Percentiles rank a stretch among this genome's conserved stretches.
phyloP scores from a whole-genome alignment of 1,140 invertebrate genomes.

The Luehdorfia chinensis region DNA sequence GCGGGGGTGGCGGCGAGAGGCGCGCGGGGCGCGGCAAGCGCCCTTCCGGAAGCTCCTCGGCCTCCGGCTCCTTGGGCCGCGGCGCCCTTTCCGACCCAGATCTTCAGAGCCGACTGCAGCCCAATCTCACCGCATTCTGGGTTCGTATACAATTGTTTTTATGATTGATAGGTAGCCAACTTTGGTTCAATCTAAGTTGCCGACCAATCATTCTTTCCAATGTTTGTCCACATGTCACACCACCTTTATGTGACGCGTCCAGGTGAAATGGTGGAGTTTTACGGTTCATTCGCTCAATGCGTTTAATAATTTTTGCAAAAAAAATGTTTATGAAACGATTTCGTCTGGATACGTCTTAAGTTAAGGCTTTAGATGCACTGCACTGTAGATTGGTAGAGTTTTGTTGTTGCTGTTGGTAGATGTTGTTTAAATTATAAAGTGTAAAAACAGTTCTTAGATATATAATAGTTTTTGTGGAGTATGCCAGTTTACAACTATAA shows the following conservation, averaged over 20 bases:
- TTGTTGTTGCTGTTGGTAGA: too few relatives aligned
- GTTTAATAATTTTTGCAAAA: neutral
- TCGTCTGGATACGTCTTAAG: neutral
- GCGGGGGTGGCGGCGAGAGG: slow-evolving; percentile 49
- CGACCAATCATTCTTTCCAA: neutral
- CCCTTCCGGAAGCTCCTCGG: slow-evolving; percentile 57
- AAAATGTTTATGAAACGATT: too few relatives aligned
- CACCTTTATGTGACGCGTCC: neutral
- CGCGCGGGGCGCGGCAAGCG: slow-evolving; percentile 63
- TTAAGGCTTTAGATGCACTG: slow-evolving; percentile 3
- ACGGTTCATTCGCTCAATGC: too few relatives aligned
- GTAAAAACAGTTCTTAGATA: too few relatives aligned
- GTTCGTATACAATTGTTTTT: slow-evolving; percentile 37
- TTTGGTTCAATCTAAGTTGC: neutral
- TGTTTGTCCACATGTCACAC: slow-evolving; percentile 10
- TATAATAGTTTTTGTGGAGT: too few relatives aligned
- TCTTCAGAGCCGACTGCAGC: slow-evolving; percentile 54
- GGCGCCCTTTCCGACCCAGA: slow-evolving; percentile 67
- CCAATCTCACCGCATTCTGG: slow-evolving; percentile 57
- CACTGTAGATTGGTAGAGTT: slow-evolving; percentile 2
- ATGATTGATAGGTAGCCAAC: neutral
- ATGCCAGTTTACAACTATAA: too few relatives aligned
- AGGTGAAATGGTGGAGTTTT: neutral
- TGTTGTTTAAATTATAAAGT: too few relatives aligned
- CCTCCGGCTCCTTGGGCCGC: slow-evolving; percentile 50